Evolutionary conservation across 2,888 invertebrate genomes (phyloP), one percentile per base, ranked within the genome.

Genomic region (Azorinus chamasolen): DNA sequence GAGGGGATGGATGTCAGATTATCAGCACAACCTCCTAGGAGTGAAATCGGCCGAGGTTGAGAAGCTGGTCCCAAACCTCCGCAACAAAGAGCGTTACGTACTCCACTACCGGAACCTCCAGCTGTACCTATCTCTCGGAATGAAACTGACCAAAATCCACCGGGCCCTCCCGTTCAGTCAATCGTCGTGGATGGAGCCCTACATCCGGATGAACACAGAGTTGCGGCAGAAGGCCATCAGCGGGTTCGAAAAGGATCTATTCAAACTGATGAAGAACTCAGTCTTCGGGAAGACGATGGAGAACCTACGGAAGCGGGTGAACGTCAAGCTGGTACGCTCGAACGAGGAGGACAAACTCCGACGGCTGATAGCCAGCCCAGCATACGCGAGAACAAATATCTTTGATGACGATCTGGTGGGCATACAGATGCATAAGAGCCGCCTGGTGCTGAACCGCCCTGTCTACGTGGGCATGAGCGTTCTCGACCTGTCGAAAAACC

Each of bases 251-350:
- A 80, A 93, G 89, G 79, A 89, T 72, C 90, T 93, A 73, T 79
- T 78, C 74, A 68, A 75, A 70, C 41, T 83, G n/a, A 82, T 68
- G 90, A 62, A 88, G 74, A 81, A 93, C 72, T n/a, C n/a, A n/a
- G n/a, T n/a, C n/a, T n/a, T n/a, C n/a, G n/a, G n/a, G n/a, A n/a
- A n/a, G n/a, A n/a, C 75, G 84, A 10, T 86, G 90, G 27, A 91
- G 83, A 93, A 93, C 86, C 90, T 92, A 8, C 77, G 90, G 39
- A 93, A 93, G 32, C 82, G 88, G 79, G 83, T 94, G 12, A 22
- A 57, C 45, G 48, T 79, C 0, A 24, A 62, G 24, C 39, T 71
- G 16, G 75, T 74, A 54, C 20, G n/a, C n/a, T n/a, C n/a, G n/a
- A n/a, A n/a, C n/a, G n/a, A n/a, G n/a, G n/a, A n/a, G n/a, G n/a